These are phyloP conservation scores for Drosophila neutralis DNA, from an alignment of 2,888 invertebrate genomes.

Conservation along the genomic window DNA sequence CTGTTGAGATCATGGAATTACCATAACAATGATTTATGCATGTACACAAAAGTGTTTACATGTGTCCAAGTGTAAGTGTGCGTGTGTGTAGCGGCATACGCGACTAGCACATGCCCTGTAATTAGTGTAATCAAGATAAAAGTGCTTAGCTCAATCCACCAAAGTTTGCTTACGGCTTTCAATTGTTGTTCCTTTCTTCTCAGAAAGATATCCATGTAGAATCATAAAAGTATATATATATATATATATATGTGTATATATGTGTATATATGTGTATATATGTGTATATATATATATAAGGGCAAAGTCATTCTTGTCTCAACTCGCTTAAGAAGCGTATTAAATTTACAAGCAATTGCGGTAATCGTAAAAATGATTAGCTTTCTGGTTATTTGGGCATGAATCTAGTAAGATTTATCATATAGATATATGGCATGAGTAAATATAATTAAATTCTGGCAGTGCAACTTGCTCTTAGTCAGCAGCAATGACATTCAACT, in stretches of 20 bases:
- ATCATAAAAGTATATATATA: not conserved
- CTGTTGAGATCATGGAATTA: slow-evolving; percentile 42
- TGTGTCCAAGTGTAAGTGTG: not conserved
- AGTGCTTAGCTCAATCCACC: not conserved
- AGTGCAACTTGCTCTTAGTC: slow-evolving; percentile 31
- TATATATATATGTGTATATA: not conserved
- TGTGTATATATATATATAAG: not conserved
- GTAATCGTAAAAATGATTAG: slow-evolving; percentile 53
- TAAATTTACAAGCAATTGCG: slow-evolving; percentile 40
- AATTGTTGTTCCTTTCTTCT: not conserved
- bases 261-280: not conserved
- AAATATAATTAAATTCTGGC: slow-evolving; percentile 8
- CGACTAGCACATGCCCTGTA: slow-evolving; percentile 25
- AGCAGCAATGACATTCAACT: slow-evolving; percentile 20
- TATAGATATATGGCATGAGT: slow-evolving; percentile 1
- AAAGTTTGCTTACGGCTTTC: not conserved
- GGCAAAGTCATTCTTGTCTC: not conserved
- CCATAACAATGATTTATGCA: slow-evolving; percentile 45
- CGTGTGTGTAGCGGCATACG: not conserved
- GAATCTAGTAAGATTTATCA: slow-evolving; percentile 1
- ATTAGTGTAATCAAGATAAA: not conserved
- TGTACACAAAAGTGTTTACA: slow-evolving; percentile 17
- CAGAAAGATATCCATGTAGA: not conserved
- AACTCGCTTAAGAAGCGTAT: slow-evolving; percentile 15
- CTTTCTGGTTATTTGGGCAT: slow-evolving; percentile 15